These are phyloP conservation scores for Myripristis jacobus DNA, from an alignment of 2,797 vertebrate species.

Conservation along the genomic window DNA sequence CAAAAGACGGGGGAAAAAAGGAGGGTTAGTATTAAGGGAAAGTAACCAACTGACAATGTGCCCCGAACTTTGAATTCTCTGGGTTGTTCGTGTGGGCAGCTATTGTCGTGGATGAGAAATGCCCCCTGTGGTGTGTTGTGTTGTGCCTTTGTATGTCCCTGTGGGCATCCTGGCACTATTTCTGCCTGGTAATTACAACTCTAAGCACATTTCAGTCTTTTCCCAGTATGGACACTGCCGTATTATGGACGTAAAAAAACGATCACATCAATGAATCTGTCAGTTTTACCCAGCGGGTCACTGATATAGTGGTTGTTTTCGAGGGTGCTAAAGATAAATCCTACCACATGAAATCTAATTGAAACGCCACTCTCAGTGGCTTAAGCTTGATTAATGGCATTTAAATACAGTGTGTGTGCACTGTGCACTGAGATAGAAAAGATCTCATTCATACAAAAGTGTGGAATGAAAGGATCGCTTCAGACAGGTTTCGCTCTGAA, in stretches of 20 bases:
- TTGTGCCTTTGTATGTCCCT: conserved; percentile 59
- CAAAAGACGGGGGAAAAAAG: neutral
- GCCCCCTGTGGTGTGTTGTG: conserved; percentile 40
- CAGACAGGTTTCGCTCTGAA: neutral
- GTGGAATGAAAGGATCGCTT: conserved; percentile 8
- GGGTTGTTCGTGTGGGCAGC: conserved; percentile 49
- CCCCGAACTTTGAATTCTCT: conserved; percentile 39
- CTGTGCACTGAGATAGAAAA: neutral
- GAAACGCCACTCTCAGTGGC: neutral
- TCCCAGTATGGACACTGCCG: conserved; percentile 3
- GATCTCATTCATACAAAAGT: conserved; percentile 8
- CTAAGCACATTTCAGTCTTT: conserved; percentile 51
- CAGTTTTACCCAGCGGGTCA: neutral
- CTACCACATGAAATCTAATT: conserved; percentile 2
- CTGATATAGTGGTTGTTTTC: too few relatives aligned
- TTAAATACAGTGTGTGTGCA: neutral
- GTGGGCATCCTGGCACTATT: conserved; percentile 51
- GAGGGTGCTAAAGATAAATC: too few relatives aligned
- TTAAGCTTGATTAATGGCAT: conserved; percentile 18
- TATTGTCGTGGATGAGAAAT: conserved; percentile 43
- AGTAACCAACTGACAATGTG: conserved; percentile 20
- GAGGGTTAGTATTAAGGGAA: conserved; percentile 35
- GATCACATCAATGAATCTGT: neutral
- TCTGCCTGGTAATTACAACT: conserved; percentile 48
- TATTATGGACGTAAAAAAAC: neutral